Percentiles rank a stretch among this genome's conserved stretches.
phyloP scores from a whole-genome alignment of 1,140 invertebrate genomes.

The Eulimnadia texana region DNA sequence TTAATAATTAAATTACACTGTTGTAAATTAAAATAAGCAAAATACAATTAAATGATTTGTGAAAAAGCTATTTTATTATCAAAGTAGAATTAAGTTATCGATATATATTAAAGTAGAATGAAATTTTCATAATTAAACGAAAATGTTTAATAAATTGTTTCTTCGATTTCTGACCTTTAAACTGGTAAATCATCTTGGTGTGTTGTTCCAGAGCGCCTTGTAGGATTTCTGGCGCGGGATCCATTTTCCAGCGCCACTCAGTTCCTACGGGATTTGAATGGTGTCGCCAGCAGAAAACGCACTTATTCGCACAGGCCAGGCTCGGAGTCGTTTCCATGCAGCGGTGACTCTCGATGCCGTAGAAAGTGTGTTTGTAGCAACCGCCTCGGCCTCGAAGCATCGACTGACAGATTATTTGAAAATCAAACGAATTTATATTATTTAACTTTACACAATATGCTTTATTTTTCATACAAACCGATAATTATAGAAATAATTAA shows the following conservation, averaged over 20 bases:
- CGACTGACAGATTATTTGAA: slow-evolving; percentile 35
- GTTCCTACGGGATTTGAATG: slow-evolving; percentile 55
- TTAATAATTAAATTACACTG: too few species aligned
- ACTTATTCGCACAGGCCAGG: slow-evolving; percentile 50
- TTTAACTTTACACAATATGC: neutral
- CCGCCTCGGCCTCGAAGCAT: slow-evolving; percentile 48
- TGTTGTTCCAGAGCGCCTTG: slow-evolving; percentile 39
- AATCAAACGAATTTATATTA: slow-evolving; percentile 6
- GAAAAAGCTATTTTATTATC: neutral
- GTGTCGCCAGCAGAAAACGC: slow-evolving; percentile 52
- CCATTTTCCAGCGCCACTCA: slow-evolving; percentile 50
- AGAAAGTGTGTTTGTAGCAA: slow-evolving; percentile 52
- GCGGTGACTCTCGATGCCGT: slow-evolving; percentile 43
- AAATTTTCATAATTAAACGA: neutral
- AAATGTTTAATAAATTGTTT: neutral
- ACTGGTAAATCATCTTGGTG: slow-evolving; percentile 43
- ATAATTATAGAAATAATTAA: too few species aligned
- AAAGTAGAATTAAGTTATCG: neutral
- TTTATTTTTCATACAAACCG: too few species aligned
- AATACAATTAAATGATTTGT: neutral
- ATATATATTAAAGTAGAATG: neutral
- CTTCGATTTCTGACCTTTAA: slow-evolving; percentile 38
- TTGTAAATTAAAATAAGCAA: neutral
- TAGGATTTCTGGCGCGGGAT: slow-evolving; percentile 39
- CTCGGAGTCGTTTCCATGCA: slow-evolving; percentile 38